A percentile compares a stretch with the other conserved stretches of the same genome.
Evolutionary conservation across 2,113 vertebrate species (phyloP).

Genomic region (Aldabrachelys gigantea): DNA sequence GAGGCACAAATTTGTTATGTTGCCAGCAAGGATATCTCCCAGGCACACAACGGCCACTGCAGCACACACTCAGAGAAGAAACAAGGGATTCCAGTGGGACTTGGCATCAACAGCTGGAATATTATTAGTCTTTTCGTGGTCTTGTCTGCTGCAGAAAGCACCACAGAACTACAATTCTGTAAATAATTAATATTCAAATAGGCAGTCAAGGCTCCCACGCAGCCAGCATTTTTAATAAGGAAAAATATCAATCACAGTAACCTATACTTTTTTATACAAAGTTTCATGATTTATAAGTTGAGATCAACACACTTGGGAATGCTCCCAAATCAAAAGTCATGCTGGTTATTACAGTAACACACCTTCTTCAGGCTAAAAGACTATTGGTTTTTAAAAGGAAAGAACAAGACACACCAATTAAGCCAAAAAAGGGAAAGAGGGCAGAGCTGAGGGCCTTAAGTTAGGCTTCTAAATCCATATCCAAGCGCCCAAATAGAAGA

Average conservation of each 20-base stretch:
- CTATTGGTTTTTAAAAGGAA: not conserved
- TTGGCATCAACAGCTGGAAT: not conserved
- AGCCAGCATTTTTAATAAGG: not conserved
- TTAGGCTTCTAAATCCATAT: not conserved
- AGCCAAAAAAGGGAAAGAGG: too few species aligned
- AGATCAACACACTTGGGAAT: not conserved
- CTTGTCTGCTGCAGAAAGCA: slow-evolving; percentile 2
- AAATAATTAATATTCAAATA: not conserved
- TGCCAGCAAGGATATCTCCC: not conserved
- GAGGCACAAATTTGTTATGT: not conserved
- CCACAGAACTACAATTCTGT: slow-evolving; percentile 14
- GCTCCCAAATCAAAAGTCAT: not conserved
- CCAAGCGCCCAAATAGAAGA: not conserved
- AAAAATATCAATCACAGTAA: not conserved
- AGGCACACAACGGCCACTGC: not conserved
- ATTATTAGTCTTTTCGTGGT: not conserved
- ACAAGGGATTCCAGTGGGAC: not conserved
- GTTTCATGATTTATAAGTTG: not conserved
- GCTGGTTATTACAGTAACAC: not conserved
- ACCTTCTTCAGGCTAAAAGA: not conserved
- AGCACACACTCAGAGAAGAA: too few species aligned
- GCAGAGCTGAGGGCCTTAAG: not conserved
- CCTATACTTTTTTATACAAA: too few species aligned
- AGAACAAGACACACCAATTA: not conserved
- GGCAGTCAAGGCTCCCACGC: not conserved